Evolutionary conservation across 2,797 vertebrate species (phyloP).

Genomic region (Hypotaenidia okinawae): DNA sequence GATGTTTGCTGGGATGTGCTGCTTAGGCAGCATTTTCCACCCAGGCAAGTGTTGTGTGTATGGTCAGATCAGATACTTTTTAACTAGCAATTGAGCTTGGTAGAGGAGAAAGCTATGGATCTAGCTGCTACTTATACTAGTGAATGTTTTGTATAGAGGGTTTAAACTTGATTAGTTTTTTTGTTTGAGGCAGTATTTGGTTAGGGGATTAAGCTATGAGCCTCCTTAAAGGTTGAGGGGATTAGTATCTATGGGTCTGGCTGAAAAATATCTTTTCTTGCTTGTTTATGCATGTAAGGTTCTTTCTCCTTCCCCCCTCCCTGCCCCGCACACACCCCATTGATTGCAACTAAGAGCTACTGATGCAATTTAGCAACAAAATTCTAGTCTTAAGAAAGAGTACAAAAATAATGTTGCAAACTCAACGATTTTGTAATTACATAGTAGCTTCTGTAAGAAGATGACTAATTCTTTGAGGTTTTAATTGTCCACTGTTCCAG

Average conservation of each 20-base stretch:
- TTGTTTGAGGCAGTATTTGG: neutral
- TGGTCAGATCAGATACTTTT: neutral
- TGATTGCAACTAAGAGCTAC: neutral
- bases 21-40: neutral
- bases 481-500: neutral
- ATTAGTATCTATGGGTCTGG: neutral
- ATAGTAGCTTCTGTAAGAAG: neutral
- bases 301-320: too few species aligned
- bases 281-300: neutral
- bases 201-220: neutral
- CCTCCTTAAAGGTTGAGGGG: neutral
- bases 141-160: neutral
- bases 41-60: neutral
- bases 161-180: neutral
- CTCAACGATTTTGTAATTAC: neutral
- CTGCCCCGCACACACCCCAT: too few species aligned
- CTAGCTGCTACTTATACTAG: neutral
- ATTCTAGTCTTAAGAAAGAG: neutral
- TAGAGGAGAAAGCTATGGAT: neutral
- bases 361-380: neutral
- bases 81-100: neutral
- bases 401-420: neutral
- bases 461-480: slow-evolving; percentile 5
- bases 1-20: neutral
- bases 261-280: neutral